Evolutionary conservation across 2,797 vertebrate species (phyloP).

Genomic region (Diplodus puntazzo): DNA sequence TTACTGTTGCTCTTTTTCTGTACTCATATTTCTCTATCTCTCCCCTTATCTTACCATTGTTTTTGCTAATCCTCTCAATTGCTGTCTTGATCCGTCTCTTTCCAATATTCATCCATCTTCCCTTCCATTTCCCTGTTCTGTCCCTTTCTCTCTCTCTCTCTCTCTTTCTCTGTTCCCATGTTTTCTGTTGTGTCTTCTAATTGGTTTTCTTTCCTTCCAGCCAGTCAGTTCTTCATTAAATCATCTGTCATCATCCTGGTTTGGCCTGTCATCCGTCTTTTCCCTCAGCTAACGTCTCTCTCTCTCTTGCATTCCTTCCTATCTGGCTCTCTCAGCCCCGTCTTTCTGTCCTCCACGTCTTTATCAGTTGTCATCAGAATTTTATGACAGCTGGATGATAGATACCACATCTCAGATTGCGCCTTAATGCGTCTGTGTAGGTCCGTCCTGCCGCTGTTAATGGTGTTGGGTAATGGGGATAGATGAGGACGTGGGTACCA

Average conservation of each 20-base stretch:
- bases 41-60: conserved; percentile 51
- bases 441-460: conserved; percentile 15
- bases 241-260: conserved; percentile 73
- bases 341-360: conserved; percentile 29
- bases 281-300: conserved; percentile 44
- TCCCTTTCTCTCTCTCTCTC: conserved; percentile 8
- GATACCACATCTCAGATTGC: conserved; percentile 45
- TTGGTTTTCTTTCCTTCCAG: conserved; percentile 74
- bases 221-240: conserved; percentile 75
- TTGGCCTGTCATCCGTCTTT: conserved; percentile 59
- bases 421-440: conserved; percentile 26
- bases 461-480: conserved; percentile 18
- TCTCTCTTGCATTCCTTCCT: neutral
- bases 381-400: conserved; percentile 55
- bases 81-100: conserved; percentile 59
- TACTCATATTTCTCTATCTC: conserved; percentile 54
- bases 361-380: conserved; percentile 62
- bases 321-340: conserved; percentile 1
- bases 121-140: conserved; percentile 21
- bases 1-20: conserved; percentile 29
- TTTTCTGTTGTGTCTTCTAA: conserved; percentile 66
- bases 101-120: conserved; percentile 68
- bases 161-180: neutral
- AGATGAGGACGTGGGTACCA: conserved; percentile 9
- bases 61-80: conserved; percentile 63